These are phyloP conservation scores for Squalus acanthias DNA, from an alignment of 2,797 vertebrate species.

Conservation along the genomic window DNA sequence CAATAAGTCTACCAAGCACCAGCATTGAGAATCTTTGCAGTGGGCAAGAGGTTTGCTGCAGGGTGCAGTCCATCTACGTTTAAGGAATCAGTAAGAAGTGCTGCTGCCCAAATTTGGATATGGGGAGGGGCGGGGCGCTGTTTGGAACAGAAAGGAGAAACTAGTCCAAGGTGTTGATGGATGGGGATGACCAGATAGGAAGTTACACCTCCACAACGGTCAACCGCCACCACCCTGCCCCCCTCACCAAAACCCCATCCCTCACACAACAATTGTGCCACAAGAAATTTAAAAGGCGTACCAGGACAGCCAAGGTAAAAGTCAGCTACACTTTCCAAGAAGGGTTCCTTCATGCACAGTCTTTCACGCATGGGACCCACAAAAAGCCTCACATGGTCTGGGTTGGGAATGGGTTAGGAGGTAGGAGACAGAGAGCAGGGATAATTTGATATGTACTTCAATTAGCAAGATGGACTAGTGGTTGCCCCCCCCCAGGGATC, in stretches of 20 bases:
- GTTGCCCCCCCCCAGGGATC: background rate
- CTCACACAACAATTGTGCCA: background rate
- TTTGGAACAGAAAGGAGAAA: background rate
- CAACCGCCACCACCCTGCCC: background rate
- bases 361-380: background rate
- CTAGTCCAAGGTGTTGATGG: background rate
- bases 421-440: background rate
- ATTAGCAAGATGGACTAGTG: background rate
- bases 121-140: too few species aligned
- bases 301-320: background rate
- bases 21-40: background rate
- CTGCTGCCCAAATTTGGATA: background rate
- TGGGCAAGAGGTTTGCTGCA: background rate
- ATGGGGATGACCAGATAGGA: background rate
- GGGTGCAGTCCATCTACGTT: background rate
- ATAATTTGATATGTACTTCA: background rate
- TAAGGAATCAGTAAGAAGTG: background rate
- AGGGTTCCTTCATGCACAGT: background rate
- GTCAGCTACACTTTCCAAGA: background rate
- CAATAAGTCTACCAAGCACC: background rate
- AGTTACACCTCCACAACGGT: background rate
- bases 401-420: background rate
- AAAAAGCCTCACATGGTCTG: background rate
- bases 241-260: background rate
- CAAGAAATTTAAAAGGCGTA: background rate